Base-by-base conservation (phyloP, 1,140 invertebrate species). In the Zophobas atratus region DNA sequence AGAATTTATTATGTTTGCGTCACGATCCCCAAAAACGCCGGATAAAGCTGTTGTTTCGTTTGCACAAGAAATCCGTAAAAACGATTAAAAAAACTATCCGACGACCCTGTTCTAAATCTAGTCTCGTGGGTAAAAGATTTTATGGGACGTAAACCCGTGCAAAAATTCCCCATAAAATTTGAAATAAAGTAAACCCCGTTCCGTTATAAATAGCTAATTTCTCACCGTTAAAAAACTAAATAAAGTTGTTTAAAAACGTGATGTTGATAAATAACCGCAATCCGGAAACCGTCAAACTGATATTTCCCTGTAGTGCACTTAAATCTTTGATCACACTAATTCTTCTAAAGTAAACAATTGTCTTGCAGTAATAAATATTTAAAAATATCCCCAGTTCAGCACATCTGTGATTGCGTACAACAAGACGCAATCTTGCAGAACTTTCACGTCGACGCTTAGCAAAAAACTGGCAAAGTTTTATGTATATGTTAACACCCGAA, bases 291-390 rank as follows among this genome's bases (percentile, higher is more conserved):
- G 20, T 38, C n/a, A 67, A 67, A 20, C n/a, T 8, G 2, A n/a
- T 43, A 43, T 67, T 20, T 43, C 33, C 39, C 6, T 2, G 33
- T 67, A 67, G 60, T 6, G 1, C 39, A 67, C 39, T 67, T 41
- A 43, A 67, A 67, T 67, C 39, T 20, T 20, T 2, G 36, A 32
- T 60, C 60, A 20, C 60, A 67, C 20, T 67, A 46, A 36, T 46
- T 43, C 60, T 67, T 67, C 2, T 41, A 46, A 67, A 43, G 20
- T 67, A 67, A 67, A 67, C 60, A 67, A 67, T 67, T 67, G 60
- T 67, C 60, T 67, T 67, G 39, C 38, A 43, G 41, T 43, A 67
- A 67, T 67, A 67, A 67, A 67, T 67, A 67, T 67, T 67, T 67
- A 67, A 67, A 67, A 67, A 67, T 43, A 67, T 67, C 60, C 20